Conservation (phyloP, 2,113 vertebrate species). For the Calonectris borealis region DNA sequence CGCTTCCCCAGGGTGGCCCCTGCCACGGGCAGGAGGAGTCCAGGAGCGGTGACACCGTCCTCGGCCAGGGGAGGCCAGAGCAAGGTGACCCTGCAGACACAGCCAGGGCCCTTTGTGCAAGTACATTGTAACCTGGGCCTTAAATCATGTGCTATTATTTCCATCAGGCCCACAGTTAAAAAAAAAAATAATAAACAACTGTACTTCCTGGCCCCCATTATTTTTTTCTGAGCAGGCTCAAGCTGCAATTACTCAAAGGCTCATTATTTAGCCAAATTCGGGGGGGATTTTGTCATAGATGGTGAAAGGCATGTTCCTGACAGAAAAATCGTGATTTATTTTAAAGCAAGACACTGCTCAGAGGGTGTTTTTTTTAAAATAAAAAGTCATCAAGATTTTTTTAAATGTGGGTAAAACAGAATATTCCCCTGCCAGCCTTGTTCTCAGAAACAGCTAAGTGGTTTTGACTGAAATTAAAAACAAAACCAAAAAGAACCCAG, state of each 20-base stretch:
- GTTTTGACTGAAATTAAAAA: constrained; percentile 20
- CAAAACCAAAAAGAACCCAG: not conserved
- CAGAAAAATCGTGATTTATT: not conserved
- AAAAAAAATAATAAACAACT: not conserved
- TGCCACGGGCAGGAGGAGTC: accelerated
- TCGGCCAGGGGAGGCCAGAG: not conserved
- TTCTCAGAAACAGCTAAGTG: not conserved
- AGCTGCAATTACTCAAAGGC: not conserved
- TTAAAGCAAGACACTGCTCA: not conserved
- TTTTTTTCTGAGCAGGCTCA: not conserved
- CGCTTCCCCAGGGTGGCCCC: not conserved
- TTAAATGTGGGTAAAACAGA: not conserved
- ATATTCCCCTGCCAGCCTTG: not conserved
- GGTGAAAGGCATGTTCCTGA: not conserved
- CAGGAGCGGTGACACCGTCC: not conserved
- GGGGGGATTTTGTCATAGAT: not conserved
- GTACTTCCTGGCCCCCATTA: not conserved
- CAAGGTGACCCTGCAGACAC: not conserved
- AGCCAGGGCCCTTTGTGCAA: not conserved
- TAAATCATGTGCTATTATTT: not conserved
- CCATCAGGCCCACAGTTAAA: not conserved
- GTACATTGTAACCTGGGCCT: not conserved
- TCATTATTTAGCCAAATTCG: not conserved
- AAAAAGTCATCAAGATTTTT: not conserved
- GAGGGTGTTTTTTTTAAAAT: not conserved